Conservation (phyloP, 2,888 invertebrate genomes). For the Halictus ligatus region DNA sequence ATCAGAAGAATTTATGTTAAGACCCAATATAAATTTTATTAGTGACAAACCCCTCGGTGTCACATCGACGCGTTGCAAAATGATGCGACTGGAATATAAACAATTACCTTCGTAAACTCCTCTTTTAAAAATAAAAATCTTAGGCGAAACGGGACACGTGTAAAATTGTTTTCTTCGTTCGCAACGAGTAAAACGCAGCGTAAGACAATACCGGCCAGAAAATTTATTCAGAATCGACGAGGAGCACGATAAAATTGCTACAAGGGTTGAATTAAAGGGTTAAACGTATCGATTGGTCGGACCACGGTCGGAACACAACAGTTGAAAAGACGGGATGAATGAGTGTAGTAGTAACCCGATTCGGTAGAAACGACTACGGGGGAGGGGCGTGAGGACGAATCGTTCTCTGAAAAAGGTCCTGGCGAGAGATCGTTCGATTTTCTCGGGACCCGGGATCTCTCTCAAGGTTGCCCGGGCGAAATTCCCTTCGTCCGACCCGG, state of each 20-base stretch:
- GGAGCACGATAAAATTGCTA: background rate
- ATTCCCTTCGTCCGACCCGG: slow-evolving; percentile 76
- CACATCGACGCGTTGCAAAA: too few relatives aligned
- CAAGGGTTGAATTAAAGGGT: slow-evolving; percentile 1
- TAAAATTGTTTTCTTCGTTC: background rate
- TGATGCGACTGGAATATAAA: background rate
- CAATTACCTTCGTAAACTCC: background rate
- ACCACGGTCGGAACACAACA: background rate
- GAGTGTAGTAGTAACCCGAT: background rate
- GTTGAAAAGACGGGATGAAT: background rate
- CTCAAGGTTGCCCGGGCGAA: slow-evolving; percentile 68
- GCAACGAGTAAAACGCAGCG: background rate
- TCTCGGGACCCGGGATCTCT: slow-evolving; percentile 27
- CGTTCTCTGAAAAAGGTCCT: background rate
- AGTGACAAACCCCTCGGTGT: too few relatives aligned
- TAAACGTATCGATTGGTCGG: background rate
- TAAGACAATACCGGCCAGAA: background rate
- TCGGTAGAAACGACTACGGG: background rate
- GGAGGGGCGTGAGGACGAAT: background rate
- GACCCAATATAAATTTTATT: too few relatives aligned
- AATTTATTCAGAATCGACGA: background rate
- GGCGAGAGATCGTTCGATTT: slow-evolving; percentile 15
- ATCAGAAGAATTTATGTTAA: too few relatives aligned
- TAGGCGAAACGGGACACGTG: background rate
- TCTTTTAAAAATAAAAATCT: too few relatives aligned